These are phyloP conservation scores for Himalopsyche japonica DNA, from an alignment of 2,888 invertebrate genomes.

Conservation along the genomic window DNA sequence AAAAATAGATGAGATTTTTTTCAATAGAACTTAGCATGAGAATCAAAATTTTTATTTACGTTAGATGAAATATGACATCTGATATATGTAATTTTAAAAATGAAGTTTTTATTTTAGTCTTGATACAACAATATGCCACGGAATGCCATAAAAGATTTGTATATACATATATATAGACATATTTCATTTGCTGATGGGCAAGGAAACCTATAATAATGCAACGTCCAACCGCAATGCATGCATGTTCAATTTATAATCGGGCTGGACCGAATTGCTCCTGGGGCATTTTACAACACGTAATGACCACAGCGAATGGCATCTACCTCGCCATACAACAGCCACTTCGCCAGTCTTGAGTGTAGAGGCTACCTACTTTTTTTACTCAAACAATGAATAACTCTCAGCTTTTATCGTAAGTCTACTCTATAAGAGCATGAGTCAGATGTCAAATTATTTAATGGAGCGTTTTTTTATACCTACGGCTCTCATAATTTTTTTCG, in stretches of 20 bases:
- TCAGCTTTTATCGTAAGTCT: neutral
- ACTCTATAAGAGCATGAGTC: too few species aligned
- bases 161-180: neutral
- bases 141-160: neutral
- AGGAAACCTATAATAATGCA: neutral
- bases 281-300: slow-evolving; percentile 6
- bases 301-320: slow-evolving; percentile 5
- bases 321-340: neutral
- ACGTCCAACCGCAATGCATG: slow-evolving; percentile 17
- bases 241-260: slow-evolving; percentile 22
- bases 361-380: neutral
- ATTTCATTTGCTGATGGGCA: neutral
- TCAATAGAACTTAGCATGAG: too few species aligned
- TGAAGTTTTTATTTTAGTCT: too few species aligned
- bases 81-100: too few species aligned
- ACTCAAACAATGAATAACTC: neutral
- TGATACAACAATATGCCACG: too few species aligned
- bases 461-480: too few species aligned
- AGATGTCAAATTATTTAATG: too few species aligned
- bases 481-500: too few species aligned
- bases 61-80: too few species aligned
- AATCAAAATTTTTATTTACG: too few species aligned
- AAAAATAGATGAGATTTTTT: too few species aligned
- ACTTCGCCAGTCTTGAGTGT: neutral
- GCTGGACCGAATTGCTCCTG: slow-evolving; percentile 8